Evolutionary conservation across 2,113 vertebrate genomes (phyloP), one percentile per base, ranked within the genome.

Genomic region (Brachyhypopomus occidentalis): DNA sequence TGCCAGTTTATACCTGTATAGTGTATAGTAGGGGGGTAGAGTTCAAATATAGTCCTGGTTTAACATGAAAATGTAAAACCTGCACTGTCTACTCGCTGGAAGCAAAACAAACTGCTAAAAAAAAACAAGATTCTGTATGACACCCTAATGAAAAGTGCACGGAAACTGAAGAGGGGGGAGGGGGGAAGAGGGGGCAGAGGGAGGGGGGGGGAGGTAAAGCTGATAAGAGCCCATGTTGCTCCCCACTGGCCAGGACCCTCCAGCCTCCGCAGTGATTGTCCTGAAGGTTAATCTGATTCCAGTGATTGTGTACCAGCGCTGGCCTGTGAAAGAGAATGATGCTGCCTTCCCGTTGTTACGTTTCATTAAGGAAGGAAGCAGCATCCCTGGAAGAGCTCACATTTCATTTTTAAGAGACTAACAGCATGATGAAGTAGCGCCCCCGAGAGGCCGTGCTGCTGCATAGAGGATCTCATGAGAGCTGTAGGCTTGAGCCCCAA

Each of bases 361-460:
- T 5, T 36, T 36, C 25, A 76, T 63, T 63, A 25, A 63, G 59
- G 27, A 5, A 48, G 17, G 59, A 76, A 76, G 25, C 17, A 12
- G 5, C 63, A 64, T 48, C 58, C 74, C 22, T 45, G 74, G 22
- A 63, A 76, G 59, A 63, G 74, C 63, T 76, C 22, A 27, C 17
- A 25, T 76, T 76, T 76, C 74, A 0, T 48, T 63, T 0, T 19
- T 23, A 36, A 25, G 41, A 75, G n/a, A 30, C 73, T 48, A 14
- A 2, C 12, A 52, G 12, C 12, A 14, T 14, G 41, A 41, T 41
- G 9, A 52, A 9, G 45, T 52, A 14, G 9, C 45, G 2, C 8
- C 56, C 62, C n/a, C 23, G n/a, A 75, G 59, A 63, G 25, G 38
- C 19, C 59, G 11, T 75, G 72, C 17, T 38, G 60, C 73, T 45